Evolutionary conservation across 2,888 invertebrate genomes (phyloP).

Genomic region (Psococerastis gibbosa): DNA sequence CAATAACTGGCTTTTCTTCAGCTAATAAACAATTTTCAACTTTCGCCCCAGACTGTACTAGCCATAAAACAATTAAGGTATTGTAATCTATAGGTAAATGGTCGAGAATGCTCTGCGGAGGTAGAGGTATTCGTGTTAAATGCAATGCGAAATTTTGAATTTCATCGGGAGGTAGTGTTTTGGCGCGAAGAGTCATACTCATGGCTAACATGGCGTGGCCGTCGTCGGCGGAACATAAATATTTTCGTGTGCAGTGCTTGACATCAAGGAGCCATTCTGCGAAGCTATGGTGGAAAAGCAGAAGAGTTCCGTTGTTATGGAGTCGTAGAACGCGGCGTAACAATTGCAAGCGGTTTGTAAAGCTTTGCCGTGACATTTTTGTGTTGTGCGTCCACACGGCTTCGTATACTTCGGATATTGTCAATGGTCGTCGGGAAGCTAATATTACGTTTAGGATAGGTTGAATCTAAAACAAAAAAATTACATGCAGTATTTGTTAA

Average conservation of each 20-base stretch:
- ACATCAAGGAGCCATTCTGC: slow-evolving; percentile 90
- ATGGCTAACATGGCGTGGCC: slow-evolving; percentile 80
- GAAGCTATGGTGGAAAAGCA: slow-evolving; percentile 85
- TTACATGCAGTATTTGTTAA: not conserved
- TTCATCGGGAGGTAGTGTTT: slow-evolving; percentile 23
- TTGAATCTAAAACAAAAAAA: slow-evolving; percentile 29
- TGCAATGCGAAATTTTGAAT: slow-evolving; percentile 32
- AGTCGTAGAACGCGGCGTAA: slow-evolving; percentile 44
- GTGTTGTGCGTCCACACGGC: slow-evolving; percentile 65
- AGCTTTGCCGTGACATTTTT: slow-evolving; percentile 58
- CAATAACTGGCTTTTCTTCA: slow-evolving; percentile 20
- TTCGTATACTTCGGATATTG: slow-evolving; percentile 59
- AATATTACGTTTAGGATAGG: slow-evolving; percentile 71
- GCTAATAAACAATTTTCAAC: slow-evolving; percentile 35
- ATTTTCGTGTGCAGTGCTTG: slow-evolving; percentile 93
- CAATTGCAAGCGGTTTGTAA: slow-evolving; percentile 55
- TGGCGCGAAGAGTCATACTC: slow-evolving; percentile 37
- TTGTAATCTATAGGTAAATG: slow-evolving; percentile 33
- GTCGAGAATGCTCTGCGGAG: slow-evolving; percentile 17
- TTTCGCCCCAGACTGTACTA: slow-evolving; percentile 32
- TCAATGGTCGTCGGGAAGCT: slow-evolving; percentile 70
- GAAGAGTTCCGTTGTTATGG: slow-evolving; percentile 30
- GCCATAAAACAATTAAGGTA: slow-evolving; percentile 55
- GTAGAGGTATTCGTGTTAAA: slow-evolving; percentile 19
- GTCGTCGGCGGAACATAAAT: slow-evolving; percentile 67